Conservation (phyloP, 2,888 invertebrate genomes). For the Ceriagrion tenellum region DNA sequence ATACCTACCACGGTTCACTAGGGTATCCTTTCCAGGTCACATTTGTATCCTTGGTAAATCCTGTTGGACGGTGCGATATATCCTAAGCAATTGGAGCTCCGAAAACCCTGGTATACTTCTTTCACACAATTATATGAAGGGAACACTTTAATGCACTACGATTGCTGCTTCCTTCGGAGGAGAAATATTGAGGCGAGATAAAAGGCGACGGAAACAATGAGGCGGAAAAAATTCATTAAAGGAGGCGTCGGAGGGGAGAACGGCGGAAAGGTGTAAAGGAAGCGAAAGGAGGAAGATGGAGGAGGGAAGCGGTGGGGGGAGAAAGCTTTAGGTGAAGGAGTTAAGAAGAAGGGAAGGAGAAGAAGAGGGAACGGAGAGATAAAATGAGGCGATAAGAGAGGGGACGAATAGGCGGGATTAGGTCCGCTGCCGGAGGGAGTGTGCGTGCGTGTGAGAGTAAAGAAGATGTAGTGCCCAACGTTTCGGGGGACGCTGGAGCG, state of each 20-base stretch:
- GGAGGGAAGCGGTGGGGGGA: background rate
- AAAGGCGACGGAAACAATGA: slow-evolving; percentile 20
- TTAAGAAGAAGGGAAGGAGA: background rate
- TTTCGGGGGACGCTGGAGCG: background rate
- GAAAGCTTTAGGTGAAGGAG: background rate
- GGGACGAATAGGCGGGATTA: slow-evolving; percentile 14
- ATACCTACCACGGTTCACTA: too few species aligned
- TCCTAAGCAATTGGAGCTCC: too few species aligned
- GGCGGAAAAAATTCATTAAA: background rate
- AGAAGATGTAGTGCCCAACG: background rate
- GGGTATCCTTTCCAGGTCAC: too few species aligned
- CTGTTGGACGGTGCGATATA: too few species aligned
- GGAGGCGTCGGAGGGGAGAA: background rate
- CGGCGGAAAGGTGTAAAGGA: too few species aligned
- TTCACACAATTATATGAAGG: too few species aligned
- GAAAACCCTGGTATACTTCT: too few species aligned
- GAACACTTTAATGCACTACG: too few species aligned
- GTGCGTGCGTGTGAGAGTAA: background rate
- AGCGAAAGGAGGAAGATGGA: background rate
- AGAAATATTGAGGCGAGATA: slow-evolving; percentile 15
- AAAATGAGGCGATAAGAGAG: background rate
- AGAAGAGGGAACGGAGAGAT: background rate
- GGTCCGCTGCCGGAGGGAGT: background rate
- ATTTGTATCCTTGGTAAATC: too few species aligned
- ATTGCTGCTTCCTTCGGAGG: background rate